Conservation (phyloP, 2,888 invertebrate species). For the Plebejus argus region DNA sequence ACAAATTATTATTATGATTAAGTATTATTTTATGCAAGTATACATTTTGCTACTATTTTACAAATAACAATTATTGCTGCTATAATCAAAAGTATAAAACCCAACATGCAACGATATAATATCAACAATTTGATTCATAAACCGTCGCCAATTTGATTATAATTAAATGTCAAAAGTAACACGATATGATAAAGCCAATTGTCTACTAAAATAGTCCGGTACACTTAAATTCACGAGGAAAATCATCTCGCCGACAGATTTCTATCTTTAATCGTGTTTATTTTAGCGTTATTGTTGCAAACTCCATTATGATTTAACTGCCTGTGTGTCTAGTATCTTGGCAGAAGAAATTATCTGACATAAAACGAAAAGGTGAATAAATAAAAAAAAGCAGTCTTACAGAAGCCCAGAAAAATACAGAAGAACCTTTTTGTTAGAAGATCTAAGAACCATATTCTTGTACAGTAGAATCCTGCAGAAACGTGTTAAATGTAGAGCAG, state of each 20-base stretch:
- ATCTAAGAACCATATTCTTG: not conserved
- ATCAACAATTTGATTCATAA: not conserved
- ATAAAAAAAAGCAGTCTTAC: not conserved
- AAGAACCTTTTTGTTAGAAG: not conserved
- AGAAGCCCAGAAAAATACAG: not conserved
- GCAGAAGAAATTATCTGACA: not conserved
- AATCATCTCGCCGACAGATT: constrained; percentile 29
- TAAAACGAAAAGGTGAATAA: not conserved
- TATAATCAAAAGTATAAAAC: too few species aligned
- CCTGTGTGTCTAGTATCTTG: not conserved
- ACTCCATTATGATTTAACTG: not conserved
- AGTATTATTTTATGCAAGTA: too few species aligned
- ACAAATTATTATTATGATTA: too few species aligned
- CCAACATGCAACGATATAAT: too few species aligned
- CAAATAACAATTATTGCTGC: too few species aligned
- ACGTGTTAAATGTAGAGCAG: not conserved
- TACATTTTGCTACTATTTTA: too few species aligned
- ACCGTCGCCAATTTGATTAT: not conserved
- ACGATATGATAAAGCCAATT: constrained; percentile 39
- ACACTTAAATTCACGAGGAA: constrained; percentile 21
- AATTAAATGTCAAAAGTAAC: constrained; percentile 33
- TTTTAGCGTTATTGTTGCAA: constrained; percentile 25
- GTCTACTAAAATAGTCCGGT: constrained; percentile 40
- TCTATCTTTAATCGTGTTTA: constrained; percentile 34
- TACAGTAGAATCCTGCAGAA: not conserved